Conservation (phyloP, 2,888 invertebrate genomes). For the Pterobdella sp. region DNA sequence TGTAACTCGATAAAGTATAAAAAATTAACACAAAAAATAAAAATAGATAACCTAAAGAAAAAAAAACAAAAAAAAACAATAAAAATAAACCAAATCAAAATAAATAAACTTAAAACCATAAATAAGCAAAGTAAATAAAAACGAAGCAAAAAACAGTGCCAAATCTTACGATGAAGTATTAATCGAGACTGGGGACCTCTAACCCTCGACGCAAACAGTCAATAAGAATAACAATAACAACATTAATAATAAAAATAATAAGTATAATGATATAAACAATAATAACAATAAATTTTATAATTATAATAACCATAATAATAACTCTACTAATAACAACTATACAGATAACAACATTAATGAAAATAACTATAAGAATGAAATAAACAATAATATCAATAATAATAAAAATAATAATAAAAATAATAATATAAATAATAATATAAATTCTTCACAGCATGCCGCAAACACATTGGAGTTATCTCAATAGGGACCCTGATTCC, state of each 20-base stretch:
- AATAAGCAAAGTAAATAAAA: constrained; percentile 33
- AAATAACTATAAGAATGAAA: background rate
- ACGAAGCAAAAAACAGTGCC: constrained; percentile 33
- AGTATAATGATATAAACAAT: background rate
- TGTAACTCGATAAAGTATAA: background rate
- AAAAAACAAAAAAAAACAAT: constrained; percentile 29
- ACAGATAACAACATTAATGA: background rate
- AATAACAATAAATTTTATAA: background rate
- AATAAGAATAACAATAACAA: constrained; percentile 2
- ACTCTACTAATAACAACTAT: background rate
- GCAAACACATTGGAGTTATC: too few species aligned
- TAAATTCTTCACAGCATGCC: too few species aligned
- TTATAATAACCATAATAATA: background rate
- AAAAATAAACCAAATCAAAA: constrained; percentile 16
- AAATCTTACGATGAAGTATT: constrained; percentile 32
- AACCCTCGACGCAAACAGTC: too few species aligned
- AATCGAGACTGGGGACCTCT: too few species aligned
- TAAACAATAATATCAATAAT: background rate
- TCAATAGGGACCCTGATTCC: too few species aligned
- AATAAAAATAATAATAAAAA: background rate
- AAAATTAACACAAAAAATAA: background rate
- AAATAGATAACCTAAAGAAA: constrained; percentile 8
- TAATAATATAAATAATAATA: background rate
- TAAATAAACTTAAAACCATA: constrained; percentile 6
- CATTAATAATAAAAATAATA: constrained; percentile 14